A percentile compares a stretch with the other conserved stretches of the same genome.
Conservation (phyloP, 2,888 invertebrate species). For the Protodeltote pygarga region DNA sequence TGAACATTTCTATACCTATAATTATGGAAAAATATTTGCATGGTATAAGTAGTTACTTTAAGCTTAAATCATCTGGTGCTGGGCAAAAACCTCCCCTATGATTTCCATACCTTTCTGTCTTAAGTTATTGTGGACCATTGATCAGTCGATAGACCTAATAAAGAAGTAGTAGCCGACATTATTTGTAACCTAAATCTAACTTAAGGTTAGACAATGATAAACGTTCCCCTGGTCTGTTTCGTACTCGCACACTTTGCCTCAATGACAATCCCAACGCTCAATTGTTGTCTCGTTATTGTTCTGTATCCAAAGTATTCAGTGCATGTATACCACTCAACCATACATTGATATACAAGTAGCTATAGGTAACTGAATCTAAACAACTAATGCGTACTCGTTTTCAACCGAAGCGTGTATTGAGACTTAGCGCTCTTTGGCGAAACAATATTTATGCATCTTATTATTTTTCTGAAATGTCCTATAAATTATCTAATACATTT, state of each 20-base stretch:
- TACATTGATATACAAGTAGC: constrained; percentile 28
- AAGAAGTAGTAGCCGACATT: constrained; percentile 3
- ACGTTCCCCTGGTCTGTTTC: constrained; percentile 19
- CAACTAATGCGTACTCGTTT: constrained; percentile 25
- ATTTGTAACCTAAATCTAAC: constrained; percentile 16
- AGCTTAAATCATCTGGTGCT: too few species aligned
- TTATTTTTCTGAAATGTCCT: too few species aligned
- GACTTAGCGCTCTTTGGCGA: constrained; percentile 5
- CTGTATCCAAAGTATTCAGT: constrained; percentile 63
- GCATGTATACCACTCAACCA: constrained; percentile 70
- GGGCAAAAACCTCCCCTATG: too few species aligned
- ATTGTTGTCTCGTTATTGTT: constrained; percentile 65
- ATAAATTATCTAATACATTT: too few species aligned
- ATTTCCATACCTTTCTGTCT: too few species aligned
- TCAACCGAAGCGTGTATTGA: constrained; percentile 20
- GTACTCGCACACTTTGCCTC: constrained; percentile 35
- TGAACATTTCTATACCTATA: too few species aligned
- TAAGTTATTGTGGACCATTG: too few species aligned
- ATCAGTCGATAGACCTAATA: too few species aligned
- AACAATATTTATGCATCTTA: background rate
- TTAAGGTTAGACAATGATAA: constrained; percentile 28
- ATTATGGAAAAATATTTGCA: too few species aligned
- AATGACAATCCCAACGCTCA: constrained; percentile 54
- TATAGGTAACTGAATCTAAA: constrained; percentile 23
- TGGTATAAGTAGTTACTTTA: too few species aligned